phyloP scores from a whole-genome alignment of 2,113 vertebrate species.

The Tupaia chinensis region DNA sequence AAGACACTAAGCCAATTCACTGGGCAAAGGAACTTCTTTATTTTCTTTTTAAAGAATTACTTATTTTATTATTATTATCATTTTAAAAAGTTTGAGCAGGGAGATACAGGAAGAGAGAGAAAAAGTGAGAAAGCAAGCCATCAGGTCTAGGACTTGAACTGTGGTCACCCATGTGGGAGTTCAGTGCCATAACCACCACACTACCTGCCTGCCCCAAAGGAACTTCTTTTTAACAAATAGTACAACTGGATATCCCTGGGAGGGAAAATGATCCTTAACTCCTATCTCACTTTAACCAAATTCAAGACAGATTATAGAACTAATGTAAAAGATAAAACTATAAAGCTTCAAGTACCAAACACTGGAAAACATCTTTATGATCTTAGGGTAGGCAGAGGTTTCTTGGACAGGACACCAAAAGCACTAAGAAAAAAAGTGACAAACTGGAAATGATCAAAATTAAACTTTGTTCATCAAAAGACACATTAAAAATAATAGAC shows the following conservation, averaged over 20 bases:
- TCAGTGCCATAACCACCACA: too few species aligned
- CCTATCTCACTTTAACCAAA: constrained; percentile 5
- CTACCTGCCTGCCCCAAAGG: too few species aligned
- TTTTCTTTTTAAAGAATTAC: neutral
- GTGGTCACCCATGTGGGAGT: too few species aligned
- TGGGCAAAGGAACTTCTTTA: neutral
- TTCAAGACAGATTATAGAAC: neutral
- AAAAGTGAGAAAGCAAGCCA: too few species aligned
- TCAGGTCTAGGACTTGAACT: too few species aligned
- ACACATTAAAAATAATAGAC: neutral
- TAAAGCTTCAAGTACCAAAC: neutral
- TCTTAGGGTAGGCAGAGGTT: neutral
- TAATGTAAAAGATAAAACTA: constrained; percentile 6
- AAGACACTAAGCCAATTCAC: neutral
- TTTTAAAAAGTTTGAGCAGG: too few species aligned
- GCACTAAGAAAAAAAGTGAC: neutral
- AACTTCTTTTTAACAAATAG: neutral
- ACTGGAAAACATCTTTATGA: neutral
- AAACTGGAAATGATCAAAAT: constrained; percentile 3
- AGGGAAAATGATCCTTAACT: neutral
- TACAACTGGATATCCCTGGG: neutral
- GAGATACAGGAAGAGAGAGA: too few species aligned
- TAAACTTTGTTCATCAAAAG: constrained; percentile 27
- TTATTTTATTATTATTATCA: too few species aligned
- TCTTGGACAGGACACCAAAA: neutral